phyloP scores from a whole-genome alignment of 2,888 invertebrate genomes.

The Orthonychiurus folsomi region DNA sequence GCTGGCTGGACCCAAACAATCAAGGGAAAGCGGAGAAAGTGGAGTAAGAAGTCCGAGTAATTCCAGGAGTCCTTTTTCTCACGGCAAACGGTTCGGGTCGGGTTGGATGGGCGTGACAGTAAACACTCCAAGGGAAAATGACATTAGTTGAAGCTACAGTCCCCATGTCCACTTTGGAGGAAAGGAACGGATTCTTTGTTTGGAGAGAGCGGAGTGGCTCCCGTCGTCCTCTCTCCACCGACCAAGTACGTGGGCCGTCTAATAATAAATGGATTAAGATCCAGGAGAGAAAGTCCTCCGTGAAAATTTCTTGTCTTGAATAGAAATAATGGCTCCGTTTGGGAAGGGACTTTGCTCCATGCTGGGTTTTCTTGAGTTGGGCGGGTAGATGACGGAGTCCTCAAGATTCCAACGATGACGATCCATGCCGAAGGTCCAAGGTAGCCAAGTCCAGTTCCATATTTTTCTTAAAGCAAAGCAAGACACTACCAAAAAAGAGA shows the following conservation, averaged over 20 bases:
- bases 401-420: too few species aligned
- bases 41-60: not conserved
- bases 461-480: too few species aligned
- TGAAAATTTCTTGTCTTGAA: too few species aligned
- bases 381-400: too few species aligned
- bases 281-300: not conserved
- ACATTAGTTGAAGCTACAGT: not conserved
- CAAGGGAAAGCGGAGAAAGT: not conserved
- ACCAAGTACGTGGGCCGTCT: not conserved
- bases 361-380: too few species aligned
- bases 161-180: too few species aligned
- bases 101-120: not conserved
- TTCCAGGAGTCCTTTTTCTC: not conserved
- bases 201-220: not conserved
- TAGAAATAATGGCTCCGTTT: not conserved
- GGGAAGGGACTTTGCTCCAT: not conserved
- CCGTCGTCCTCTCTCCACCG: too few species aligned
- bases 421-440: too few species aligned
- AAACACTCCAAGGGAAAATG: not conserved
- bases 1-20: not conserved
- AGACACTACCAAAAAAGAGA: constrained; percentile 12
- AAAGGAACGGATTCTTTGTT: not conserved
- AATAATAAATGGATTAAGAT: not conserved
- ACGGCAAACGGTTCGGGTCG: not conserved
- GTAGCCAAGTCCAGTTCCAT: not conserved